Evolutionary conservation across 2,797 vertebrate genomes (phyloP), one percentile per base, ranked within the genome.

Genomic region (Lacerta agilis): DNA sequence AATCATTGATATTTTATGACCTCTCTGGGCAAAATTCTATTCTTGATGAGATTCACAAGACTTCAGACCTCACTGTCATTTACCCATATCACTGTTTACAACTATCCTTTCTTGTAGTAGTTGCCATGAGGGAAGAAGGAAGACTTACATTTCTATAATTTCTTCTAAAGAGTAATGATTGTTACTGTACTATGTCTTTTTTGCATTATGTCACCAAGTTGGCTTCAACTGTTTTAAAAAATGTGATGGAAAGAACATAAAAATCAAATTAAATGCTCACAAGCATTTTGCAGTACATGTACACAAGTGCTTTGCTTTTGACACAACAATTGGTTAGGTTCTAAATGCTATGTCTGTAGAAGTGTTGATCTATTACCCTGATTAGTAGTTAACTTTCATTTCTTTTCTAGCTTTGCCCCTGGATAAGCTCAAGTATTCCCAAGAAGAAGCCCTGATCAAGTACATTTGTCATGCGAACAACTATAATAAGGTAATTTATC

Each of bases 401-500:
- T 97, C 95, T 95, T 95, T 96, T 96, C 93, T 96, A 94, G 94
- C 96, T 96, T 96, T 96, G 96, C 94, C 94, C 96, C 94, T 95
- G 95, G 95, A 96, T 95, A 97, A 97, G 95, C 96, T 97, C 95
- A 97, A 85, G 93, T 96, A 96, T 96, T 97, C 96, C 96, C 95
- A 94, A 95, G 93, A 96, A 97, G 95, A 96, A 97, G 95, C 92
- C 95, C 94, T 95, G 95, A 97, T 97, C 95, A 96, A 96, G 95
- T 96, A 94, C 94, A 97, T 97, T 97, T 97, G 96, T 97, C 97
- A 97, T 96, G 94, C 43, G 92, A 96, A 94, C 93, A 94, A 95
- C 89, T 88, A 93, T 96, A 97, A 97, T 97, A 97, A 97, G 96
- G 96, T 97, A 97, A 97, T 98, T 97, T 96, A 97, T 98, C 98